Evolutionary conservation across 2,888 invertebrate species (phyloP), one percentile per base, ranked within the genome.

Genomic region (Euproctis similis): DNA sequence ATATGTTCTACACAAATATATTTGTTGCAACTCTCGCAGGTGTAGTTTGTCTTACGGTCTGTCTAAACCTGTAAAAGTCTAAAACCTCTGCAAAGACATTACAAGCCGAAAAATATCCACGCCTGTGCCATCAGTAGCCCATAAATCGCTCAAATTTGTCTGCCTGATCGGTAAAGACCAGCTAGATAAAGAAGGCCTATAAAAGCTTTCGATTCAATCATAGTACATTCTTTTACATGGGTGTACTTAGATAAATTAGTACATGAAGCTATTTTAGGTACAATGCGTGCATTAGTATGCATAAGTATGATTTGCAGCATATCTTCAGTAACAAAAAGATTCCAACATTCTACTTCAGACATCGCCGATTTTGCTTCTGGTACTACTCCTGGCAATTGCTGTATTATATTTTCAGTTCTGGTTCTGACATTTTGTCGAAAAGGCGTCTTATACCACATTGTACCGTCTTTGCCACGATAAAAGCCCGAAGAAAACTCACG

Each of bases 351-450:
- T 3, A 24, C 22, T 22, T 13, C 13, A 13, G 23, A 24, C 12
- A 13, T 24, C 8, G 13, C 23, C 12, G 13, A 24, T 13, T 40
- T 31, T 31, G 31, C 34, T 28, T 30, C 30, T 34, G 27, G 21
- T 25, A 8, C 22, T 33, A 40, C 31, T 30, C 31, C 39, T 36
- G 36, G 35, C 34, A 30, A 31, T 25, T 34, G 30, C 26, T 14
- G 9, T 12, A 34, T 34, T 35, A 34, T 34, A 12, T 33, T 42
- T 36, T 36, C 26, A 4, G 29, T 11, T 27, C 30, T 42, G 29
- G 32, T 29, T 36, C 30, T 30, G 21, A 36, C 21, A 30, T 39
- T 42, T 37, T 37, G 31, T 28, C 35, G 30, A 39, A 37, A 37
- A 34, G 28, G n/a, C n/a, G n/a, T n/a, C n/a, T n/a, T n/a, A n/a